These are phyloP conservation scores for Poeciliopsis paucimaculata DNA, from an alignment of 2,797 vertebrate genomes.

Conservation along the genomic window DNA sequence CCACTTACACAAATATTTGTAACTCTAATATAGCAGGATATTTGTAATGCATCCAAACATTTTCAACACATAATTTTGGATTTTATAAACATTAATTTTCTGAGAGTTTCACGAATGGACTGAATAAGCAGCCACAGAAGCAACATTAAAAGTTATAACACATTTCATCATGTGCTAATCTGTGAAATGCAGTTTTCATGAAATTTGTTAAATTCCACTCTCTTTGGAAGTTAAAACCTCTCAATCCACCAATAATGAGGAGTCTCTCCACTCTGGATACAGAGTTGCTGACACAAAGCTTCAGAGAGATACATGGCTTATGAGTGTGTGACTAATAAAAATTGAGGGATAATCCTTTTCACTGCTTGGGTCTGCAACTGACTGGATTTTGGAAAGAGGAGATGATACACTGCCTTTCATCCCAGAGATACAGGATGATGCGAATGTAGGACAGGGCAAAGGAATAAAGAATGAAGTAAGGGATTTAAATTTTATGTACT, in stretches of 20 bases:
- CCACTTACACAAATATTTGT: background rate
- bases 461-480: conserved; percentile 28
- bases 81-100: conserved; percentile 20
- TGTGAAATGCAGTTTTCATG: conserved; percentile 52
- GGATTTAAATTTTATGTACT: conserved; percentile 27
- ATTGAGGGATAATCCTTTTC: conserved; percentile 76
- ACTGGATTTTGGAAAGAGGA: conserved; percentile 62
- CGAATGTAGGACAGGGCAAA: conserved; percentile 45
- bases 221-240: conserved; percentile 64
- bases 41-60: background rate
- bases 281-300: conserved; percentile 79
- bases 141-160: conserved; percentile 26
- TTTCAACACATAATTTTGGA: conserved; percentile 12
- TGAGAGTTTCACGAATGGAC: conserved; percentile 26
- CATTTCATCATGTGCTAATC: conserved; percentile 39
- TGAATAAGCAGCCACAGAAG: conserved; percentile 24
- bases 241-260: conserved; percentile 75
- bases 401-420: conserved; percentile 62
- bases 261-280: conserved; percentile 63
- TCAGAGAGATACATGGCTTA: conserved; percentile 77
- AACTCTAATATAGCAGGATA: background rate
- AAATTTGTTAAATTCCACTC: conserved; percentile 34
- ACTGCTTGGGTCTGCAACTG: conserved; percentile 75
- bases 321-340: conserved; percentile 78
- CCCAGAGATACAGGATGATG: conserved; percentile 46